A percentile compares a stretch with the other conserved stretches of the same genome.
Conservation (phyloP, 2,888 invertebrate species). For the Zhuqinia jingwanae region DNA sequence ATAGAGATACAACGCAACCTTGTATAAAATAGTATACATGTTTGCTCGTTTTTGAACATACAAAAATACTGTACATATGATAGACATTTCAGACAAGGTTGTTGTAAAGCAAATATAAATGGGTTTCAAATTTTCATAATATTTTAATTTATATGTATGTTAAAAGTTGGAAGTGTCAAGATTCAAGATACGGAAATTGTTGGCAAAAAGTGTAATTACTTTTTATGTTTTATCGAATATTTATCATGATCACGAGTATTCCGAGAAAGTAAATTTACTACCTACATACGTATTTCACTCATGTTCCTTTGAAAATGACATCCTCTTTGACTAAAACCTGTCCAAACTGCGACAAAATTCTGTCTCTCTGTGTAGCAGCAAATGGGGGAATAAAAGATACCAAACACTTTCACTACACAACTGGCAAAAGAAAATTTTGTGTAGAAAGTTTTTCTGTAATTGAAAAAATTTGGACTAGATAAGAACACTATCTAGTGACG, state of each 20-base stretch:
- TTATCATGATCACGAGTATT: too few species aligned
- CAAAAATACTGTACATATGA: background rate
- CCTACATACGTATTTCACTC: too few species aligned
- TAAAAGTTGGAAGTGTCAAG: too few species aligned
- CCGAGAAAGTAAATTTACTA: too few species aligned
- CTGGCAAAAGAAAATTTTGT: background rate
- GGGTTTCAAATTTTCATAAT: slow-evolving; percentile 14
- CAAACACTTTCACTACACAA: background rate
- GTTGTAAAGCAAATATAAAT: background rate
- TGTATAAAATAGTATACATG: too few species aligned
- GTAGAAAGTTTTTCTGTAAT: background rate
- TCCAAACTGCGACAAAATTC: too few species aligned
- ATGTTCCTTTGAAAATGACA: too few species aligned
- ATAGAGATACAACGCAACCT: too few species aligned
- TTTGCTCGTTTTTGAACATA: background rate
- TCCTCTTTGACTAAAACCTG: too few species aligned
- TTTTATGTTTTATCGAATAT: too few species aligned
- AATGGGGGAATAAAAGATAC: background rate
- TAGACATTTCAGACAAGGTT: background rate
- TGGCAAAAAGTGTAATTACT: too few species aligned
- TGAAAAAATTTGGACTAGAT: background rate
- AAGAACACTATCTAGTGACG: slow-evolving; percentile 32
- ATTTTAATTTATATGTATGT: slow-evolving; percentile 43
- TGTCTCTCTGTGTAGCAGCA: background rate
- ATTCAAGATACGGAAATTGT: too few species aligned